phyloP scores from a whole-genome alignment of 2,113 vertebrate species.

The Gallinago undulata region DNA sequence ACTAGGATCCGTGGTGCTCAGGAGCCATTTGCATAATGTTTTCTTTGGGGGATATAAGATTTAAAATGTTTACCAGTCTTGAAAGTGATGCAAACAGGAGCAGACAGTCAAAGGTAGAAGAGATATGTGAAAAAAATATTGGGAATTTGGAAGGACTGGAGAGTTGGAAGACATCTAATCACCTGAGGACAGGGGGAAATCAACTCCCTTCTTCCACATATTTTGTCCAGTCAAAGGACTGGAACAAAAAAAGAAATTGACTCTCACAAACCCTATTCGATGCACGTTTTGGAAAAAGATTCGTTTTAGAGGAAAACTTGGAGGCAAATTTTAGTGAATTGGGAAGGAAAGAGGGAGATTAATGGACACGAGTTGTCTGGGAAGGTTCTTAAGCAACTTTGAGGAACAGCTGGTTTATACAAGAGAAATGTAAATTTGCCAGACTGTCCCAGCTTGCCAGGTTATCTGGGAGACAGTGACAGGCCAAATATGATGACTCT shows the following conservation, averaged over 20 bases:
- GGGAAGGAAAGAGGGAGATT: background rate
- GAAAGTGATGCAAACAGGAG: background rate
- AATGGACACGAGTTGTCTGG: background rate
- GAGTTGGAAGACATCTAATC: background rate
- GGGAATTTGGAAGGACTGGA: background rate
- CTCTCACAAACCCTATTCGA: background rate
- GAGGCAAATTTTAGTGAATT: background rate
- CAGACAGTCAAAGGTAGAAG: background rate
- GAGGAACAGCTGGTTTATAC: background rate
- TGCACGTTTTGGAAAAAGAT: background rate
- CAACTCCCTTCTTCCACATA: background rate
- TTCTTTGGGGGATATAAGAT: background rate
- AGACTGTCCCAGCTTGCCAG: background rate
- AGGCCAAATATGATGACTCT: background rate
- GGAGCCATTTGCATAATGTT: constrained; percentile 31
- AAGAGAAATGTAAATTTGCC: background rate
- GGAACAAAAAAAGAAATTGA: background rate
- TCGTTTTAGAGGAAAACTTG: background rate
- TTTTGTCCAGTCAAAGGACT: background rate
- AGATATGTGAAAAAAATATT: background rate
- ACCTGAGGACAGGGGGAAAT: background rate
- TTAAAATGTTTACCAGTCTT: background rate
- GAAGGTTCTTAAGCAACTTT: background rate
- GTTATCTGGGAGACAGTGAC: background rate
- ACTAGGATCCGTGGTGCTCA: background rate